Percentiles rank a stretch among this genome's conserved stretches.
phyloP scores from a whole-genome alignment of 2,797 vertebrate species.

The Morus bassanus region DNA sequence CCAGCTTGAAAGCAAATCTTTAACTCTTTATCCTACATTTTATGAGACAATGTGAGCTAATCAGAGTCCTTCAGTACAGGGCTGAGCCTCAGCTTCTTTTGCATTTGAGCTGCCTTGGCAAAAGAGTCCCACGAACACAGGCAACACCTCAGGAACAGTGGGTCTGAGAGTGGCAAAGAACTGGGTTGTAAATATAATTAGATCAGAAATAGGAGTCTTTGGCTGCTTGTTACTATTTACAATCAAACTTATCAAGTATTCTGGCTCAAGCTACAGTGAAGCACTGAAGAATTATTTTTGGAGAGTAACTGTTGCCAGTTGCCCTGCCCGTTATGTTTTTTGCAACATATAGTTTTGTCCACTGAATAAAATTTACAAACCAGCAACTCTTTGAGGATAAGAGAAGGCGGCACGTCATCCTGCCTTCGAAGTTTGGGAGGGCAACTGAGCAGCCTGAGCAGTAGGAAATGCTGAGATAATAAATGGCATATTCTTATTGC shows the following conservation, averaged over 20 bases:
- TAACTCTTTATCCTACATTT: background rate
- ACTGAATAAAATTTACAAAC: background rate
- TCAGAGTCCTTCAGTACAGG: background rate
- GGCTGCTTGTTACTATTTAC: background rate
- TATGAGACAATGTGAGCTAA: background rate
- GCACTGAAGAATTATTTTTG: background rate
- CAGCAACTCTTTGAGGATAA: background rate
- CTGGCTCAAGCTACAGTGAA: background rate
- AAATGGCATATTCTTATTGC: background rate
- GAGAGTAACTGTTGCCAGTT: background rate
- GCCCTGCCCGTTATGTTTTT: background rate
- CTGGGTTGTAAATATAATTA: background rate
- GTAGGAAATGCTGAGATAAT: background rate
- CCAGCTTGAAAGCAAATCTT: conserved; percentile 22
- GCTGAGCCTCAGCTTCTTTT: background rate
- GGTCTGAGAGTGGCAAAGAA: background rate
- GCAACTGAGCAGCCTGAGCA: background rate
- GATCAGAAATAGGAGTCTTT: background rate
- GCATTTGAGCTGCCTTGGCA: background rate
- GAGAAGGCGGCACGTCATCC: background rate
- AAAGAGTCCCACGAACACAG: background rate
- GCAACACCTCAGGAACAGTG: background rate
- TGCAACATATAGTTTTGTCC: background rate
- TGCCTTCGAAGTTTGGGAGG: background rate
- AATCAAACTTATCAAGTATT: background rate